Evolutionary conservation across 2,888 invertebrate genomes (phyloP).

Genomic region (Tenthredo mesomela): DNA sequence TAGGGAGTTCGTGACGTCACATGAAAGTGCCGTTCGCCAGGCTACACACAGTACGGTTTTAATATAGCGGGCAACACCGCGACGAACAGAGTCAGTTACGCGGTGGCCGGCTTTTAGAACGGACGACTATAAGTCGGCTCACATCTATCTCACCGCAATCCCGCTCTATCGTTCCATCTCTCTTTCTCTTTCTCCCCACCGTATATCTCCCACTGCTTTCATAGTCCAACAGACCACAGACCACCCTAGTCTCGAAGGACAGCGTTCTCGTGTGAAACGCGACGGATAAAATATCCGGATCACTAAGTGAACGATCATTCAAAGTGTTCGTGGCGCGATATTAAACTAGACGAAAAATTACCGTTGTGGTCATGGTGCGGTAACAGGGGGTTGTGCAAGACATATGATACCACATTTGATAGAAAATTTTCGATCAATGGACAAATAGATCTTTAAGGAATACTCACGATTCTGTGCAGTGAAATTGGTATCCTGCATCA

Average conservation of each 20-base stretch:
- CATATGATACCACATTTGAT: not conserved
- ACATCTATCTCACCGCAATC: conserved; percentile 6
- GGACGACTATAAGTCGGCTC: conserved; percentile 57
- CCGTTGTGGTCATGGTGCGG: conserved; percentile 2
- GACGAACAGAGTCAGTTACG: conserved; percentile 76
- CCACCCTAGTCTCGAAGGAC: not conserved
- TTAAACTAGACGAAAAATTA: too few relatives aligned
- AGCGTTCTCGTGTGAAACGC: not conserved
- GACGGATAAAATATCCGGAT: not conserved
- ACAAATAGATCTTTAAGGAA: not conserved
- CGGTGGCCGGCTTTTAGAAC: conserved; percentile 75
- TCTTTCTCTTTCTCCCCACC: not conserved
- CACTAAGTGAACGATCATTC: not conserved
- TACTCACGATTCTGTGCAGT: not conserved
- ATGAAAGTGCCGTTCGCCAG: conserved; percentile 73
- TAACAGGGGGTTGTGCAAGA: not conserved
- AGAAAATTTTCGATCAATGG: not conserved
- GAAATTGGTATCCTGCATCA: not conserved
- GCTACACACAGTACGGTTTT: conserved; percentile 77
- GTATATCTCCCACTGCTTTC: conserved; percentile 5
- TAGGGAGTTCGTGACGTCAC: conserved; percentile 69
- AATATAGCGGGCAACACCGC: conserved; percentile 75
- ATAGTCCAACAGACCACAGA: not conserved
- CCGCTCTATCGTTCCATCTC: not conserved
- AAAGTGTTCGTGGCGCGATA: conserved; percentile 10